Base-by-base conservation (phyloP, 2,797 vertebrate genomes). In the Lindbergichthys nudifrons region DNA sequence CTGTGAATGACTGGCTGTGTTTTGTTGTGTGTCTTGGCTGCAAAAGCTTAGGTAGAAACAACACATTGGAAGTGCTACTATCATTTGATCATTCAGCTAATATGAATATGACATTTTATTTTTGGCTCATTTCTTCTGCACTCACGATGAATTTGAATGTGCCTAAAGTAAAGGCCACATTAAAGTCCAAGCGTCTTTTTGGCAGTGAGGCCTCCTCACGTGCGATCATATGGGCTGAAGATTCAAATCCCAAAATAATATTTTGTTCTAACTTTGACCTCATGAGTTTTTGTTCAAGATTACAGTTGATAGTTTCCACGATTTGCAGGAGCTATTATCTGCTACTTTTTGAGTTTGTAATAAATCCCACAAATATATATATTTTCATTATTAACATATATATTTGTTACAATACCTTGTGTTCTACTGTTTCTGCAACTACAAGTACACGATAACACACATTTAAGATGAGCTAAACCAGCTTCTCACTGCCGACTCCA, bases 201-300 rank as follows among this genome's bases (percentile, higher is more conserved):
- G 32, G 1, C 32, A 36, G 32, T 7, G 30, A 32, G 30, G 30
- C 30, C 5, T 9, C 32, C 32, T 36, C 32, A 36, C 32, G 4
- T 26, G 26, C 1, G 26, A 26, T 26, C 26, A 36, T 39, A 14
- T 14, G 23, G 4, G 2, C n/a, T 39, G 12, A 26, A 58, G 14
- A 68, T 56, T 32, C n/a, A 11, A 54, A 66, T 46, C 26, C 10
- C 15, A 30, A 21, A 15, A 45, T 11, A 8, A 30, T 21, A 30
- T 19, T 32, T 58, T 16, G 53, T 47, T 30, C 2, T 43, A 19
- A 43, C 39, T 54, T 47, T 62, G 41, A 46, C 41, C 48, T 71
- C 50, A 2, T 46, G 14, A 56, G 51, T 64, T 61, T 70, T 50
- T 59, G 54, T 51, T 23, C 3, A 36, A 41, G 23, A 61, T 43